Base-by-base conservation (phyloP, 2,888 invertebrate species). In the Cataglyphis altisquamis region DNA sequence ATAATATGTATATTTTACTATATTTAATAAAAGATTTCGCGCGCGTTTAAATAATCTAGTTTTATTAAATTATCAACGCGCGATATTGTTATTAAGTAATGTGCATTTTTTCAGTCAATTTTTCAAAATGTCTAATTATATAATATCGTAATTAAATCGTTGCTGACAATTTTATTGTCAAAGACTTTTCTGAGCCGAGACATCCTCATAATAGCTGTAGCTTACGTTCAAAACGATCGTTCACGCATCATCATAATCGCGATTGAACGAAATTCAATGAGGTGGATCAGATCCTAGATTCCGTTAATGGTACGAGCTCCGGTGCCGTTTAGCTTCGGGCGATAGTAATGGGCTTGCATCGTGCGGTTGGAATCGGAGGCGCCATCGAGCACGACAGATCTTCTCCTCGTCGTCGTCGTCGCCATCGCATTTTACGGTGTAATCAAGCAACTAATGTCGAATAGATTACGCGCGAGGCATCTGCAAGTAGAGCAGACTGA, bases 241-340 rank as follows among this genome's bases (percentile, higher is more conserved):
- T 86, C 85, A 87, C 90, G 87, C 90, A 92, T 92, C 89, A 92
- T 91, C 91, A 90, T 91, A 91, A 91, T 90, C 90, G 90, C 88
- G 89, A 88, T 88, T 84, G 89, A 88, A 83, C 89, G 88, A 84
- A 88, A 91, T 92, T 91, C 91, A 91, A 91, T 90, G 91, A 91
- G 91, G 89, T 84, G 91, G 87, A 91, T 91, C 91, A 84, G 87
- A 86, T 80, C 88, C 86, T 84, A 88, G 91, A 92, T 92, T 92
- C 91, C 91, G 90, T 92, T 92, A 92, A 92, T 91, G 91, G 91
- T 83, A 86, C 84, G 74, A 87, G 87, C 89, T 87, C 84, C 86
- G 74, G 75, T 90, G 89, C 90, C 91, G 91, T 91, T 92, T 89
- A 92, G 91, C 90, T 88, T 82, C 86, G 74, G 87, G 88, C 91